phyloP scores from a whole-genome alignment of 2,113 vertebrate genomes.

The Macquaria australasica region DNA sequence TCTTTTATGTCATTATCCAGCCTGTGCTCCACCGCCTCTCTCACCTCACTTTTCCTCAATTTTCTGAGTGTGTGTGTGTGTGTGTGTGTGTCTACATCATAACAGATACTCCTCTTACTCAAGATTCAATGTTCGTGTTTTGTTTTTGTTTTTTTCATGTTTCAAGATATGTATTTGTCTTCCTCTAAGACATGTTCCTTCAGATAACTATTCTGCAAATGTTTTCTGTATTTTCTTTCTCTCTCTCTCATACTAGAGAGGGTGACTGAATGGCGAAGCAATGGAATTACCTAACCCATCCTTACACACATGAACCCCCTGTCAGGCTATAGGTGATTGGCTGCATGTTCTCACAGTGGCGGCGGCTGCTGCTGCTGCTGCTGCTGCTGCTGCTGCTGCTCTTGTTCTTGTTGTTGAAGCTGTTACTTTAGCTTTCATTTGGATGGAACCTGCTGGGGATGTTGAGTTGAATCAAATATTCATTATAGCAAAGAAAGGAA shows the following conservation, averaged over 20 bases:
- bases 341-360: slow-evolving; percentile 28
- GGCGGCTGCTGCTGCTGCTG: slow-evolving; percentile 28
- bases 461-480: slow-evolving; percentile 75
- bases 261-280: background rate
- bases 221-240: background rate
- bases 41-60: slow-evolving; percentile 12
- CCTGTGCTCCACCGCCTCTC: background rate
- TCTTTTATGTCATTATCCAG: slow-evolving; percentile 20
- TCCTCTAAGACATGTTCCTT: background rate
- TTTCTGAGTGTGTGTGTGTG: background rate
- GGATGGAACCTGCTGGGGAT: slow-evolving; percentile 66
- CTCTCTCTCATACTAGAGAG: background rate
- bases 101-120: background rate
- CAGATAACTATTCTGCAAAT: background rate
- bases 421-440: slow-evolving; percentile 71
- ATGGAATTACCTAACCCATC: background rate
- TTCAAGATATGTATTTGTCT: background rate
- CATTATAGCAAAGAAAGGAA: slow-evolving; percentile 75
- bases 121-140: background rate
- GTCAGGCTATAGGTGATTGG: slow-evolving; percentile 41
- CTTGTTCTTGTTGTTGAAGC: slow-evolving; percentile 54
- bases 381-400: slow-evolving; percentile 25
- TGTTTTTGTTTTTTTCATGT: background rate
- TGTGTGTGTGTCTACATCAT: background rate
- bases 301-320: background rate